These are phyloP conservation scores for Stenopsyche tienmushanensis DNA, from an alignment of 1,140 invertebrate genomes.

Conservation along the genomic window DNA sequence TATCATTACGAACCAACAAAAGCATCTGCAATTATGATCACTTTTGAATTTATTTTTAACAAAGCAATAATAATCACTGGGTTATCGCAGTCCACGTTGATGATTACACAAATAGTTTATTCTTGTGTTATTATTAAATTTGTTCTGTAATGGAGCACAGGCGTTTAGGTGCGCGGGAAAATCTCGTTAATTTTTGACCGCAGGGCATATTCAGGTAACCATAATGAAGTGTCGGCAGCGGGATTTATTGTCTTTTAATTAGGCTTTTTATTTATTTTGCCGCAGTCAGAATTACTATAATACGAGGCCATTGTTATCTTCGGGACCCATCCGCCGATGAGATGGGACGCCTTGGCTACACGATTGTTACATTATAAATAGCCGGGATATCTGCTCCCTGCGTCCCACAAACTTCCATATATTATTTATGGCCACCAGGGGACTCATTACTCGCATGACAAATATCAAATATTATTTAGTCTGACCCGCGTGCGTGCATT, in stretches of 20 bases:
- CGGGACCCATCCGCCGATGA: not conserved
- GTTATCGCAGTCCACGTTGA: too few relatives aligned
- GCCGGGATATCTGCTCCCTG: slow-evolving; percentile 1
- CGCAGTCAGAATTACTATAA: too few relatives aligned
- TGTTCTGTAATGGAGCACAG: too few relatives aligned
- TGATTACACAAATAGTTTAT: too few relatives aligned
- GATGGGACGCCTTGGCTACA: not conserved
- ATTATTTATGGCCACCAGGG: slow-evolving; percentile 44
- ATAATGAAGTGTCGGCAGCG: not conserved
- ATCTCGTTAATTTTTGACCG: not conserved
- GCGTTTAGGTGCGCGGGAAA: too few relatives aligned
- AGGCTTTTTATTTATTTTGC: too few relatives aligned
- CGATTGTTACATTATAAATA: slow-evolving; percentile 19
- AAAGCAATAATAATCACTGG: too few relatives aligned
- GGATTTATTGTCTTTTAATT: too few relatives aligned
- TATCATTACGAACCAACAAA: too few relatives aligned
- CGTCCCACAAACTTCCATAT: not conserved
- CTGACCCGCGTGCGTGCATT: slow-evolving; percentile 29
- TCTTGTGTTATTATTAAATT: too few relatives aligned
- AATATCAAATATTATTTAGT: slow-evolving; percentile 55
- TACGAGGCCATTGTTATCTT: not conserved
- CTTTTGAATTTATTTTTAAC: too few relatives aligned
- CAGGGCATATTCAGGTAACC: not conserved
- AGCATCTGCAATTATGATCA: too few relatives aligned
- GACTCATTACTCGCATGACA: slow-evolving; percentile 58